Evolutionary conservation across 1,140 invertebrate species (phyloP), one percentile per base, ranked within the genome.

Genomic region (Sarcophaga bullata): DNA sequence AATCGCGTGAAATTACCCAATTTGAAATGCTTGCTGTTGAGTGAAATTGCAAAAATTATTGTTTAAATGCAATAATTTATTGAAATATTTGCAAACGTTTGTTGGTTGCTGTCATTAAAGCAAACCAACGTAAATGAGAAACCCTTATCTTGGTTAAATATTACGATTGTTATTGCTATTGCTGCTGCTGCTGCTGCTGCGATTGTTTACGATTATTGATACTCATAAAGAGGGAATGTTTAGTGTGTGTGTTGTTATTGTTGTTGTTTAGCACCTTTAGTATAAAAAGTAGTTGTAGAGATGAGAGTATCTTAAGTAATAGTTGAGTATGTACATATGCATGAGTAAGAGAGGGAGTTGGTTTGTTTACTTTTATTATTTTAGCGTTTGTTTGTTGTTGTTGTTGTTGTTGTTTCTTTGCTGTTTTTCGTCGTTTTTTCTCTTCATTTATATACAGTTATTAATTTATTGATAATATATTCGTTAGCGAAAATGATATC

Each of bases 401-500:
- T n/a, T n/a, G n/a, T n/a, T 49, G 47, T 76, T 13, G 19, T 73
- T n/a, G 73, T 76, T 76, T 17, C 47, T 37, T 37, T 76, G 10
- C 17, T 78, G 50, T 25, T 50, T 78, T 52, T 78, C n/a, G 46
- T 47, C 47, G 46, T 48, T 49, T 75, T 75, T 75, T 75, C 46
- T 75, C 46, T 75, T 75, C 75, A 78, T 78, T 78, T 48, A 78
- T 78, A 19, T 78, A 78, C 6, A 48, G 73, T 47, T 19, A 58
- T 58, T 37, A 37, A 37, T 58, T 19, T 68, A 78, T 50, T 78
- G 50, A 78, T 68, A 15, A 68, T 25, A 78, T 78, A 78, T 52
- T 78, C 75, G 75, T 78, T 78, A 50, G 75, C 75, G 49, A 78
- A 78, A 78, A 78, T 78, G 75, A 78, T 78, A 78, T 78, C 75